Conservation (phyloP, 2,888 invertebrate genomes). For the Frankliniella intonsa region DNA sequence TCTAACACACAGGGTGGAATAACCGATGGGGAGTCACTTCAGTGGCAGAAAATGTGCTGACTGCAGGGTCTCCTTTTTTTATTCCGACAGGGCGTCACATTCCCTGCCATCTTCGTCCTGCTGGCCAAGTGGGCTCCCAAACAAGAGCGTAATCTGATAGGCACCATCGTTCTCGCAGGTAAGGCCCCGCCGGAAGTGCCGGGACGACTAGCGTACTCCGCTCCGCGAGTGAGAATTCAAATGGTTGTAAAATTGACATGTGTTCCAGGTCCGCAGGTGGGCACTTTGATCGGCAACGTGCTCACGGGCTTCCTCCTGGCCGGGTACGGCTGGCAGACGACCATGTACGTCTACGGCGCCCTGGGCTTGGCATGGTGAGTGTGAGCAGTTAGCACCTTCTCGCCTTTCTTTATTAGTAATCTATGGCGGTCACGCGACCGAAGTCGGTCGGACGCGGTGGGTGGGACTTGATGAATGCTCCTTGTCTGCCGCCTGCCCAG, state of each 20-base stretch:
- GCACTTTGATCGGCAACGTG: slow-evolving; percentile 53
- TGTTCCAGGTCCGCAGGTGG: slow-evolving; percentile 48
- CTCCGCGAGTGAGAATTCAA: no score
- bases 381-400: background rate
- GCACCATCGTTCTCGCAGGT: slow-evolving; percentile 44
- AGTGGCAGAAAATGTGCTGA: background rate
- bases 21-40: no score
- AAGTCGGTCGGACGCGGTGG: no score
- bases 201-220: no score
- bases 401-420: background rate
- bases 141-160: slow-evolving; percentile 43
- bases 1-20: no score
- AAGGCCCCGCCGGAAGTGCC: slow-evolving; percentile 28
- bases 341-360: slow-evolving; percentile 56
- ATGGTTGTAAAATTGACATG: no score
- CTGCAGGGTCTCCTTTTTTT: slow-evolving; percentile 25
- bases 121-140: slow-evolving; percentile 46
- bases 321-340: slow-evolving; percentile 52
- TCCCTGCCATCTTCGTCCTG: slow-evolving; percentile 48
- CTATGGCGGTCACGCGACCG: no score
- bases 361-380: slow-evolving; percentile 52
- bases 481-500: no score
- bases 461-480: no score
- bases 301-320: slow-evolving; percentile 50
- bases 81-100: slow-evolving; percentile 42